Conservation (phyloP, 2,888 invertebrate genomes). For the Gonocerus acuteangulatus region DNA sequence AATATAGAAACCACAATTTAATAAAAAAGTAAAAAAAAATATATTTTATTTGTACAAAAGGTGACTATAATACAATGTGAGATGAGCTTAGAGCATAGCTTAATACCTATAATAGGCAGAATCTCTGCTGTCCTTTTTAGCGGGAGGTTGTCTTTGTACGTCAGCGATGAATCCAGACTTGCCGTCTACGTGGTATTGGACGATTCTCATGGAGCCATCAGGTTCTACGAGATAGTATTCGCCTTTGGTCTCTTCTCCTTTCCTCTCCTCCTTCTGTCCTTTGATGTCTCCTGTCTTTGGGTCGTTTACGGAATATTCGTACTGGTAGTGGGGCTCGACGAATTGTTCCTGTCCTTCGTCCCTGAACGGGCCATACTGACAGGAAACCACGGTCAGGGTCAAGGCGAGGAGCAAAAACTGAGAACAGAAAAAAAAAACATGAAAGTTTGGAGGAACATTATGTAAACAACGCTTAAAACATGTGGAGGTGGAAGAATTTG, state of each 20-base stretch:
- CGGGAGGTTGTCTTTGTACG: slow-evolving; percentile 44
- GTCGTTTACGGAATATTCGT: slow-evolving; percentile 64
- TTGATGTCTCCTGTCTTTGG: slow-evolving; percentile 65
- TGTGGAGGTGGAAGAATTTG: too few relatives aligned
- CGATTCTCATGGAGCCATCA: slow-evolving; percentile 64
- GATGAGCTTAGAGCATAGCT: too few relatives aligned
- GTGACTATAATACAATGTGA: too few relatives aligned
- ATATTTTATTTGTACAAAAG: too few relatives aligned
- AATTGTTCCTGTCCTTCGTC: neutral
- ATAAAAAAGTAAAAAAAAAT: too few relatives aligned
- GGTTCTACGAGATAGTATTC: slow-evolving; percentile 51
- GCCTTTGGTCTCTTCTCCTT: slow-evolving; percentile 64
- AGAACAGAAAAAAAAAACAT: neutral
- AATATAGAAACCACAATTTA: too few relatives aligned
- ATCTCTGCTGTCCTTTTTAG: too few relatives aligned
- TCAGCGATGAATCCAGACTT: slow-evolving; percentile 67
- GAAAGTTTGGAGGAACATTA: too few relatives aligned
- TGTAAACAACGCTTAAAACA: too few relatives aligned
- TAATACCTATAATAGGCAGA: too few relatives aligned
- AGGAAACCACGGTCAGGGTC: neutral
- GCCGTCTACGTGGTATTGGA: slow-evolving; percentile 67
- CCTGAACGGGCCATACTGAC: neutral
- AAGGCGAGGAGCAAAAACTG: slow-evolving; percentile 9
- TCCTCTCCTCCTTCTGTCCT: slow-evolving; percentile 61
- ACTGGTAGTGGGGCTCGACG: slow-evolving; percentile 50